Evolutionary conservation across 2,888 invertebrate genomes (phyloP), one percentile per base, ranked within the genome.

Genomic region (Polyommatus iphigenia): DNA sequence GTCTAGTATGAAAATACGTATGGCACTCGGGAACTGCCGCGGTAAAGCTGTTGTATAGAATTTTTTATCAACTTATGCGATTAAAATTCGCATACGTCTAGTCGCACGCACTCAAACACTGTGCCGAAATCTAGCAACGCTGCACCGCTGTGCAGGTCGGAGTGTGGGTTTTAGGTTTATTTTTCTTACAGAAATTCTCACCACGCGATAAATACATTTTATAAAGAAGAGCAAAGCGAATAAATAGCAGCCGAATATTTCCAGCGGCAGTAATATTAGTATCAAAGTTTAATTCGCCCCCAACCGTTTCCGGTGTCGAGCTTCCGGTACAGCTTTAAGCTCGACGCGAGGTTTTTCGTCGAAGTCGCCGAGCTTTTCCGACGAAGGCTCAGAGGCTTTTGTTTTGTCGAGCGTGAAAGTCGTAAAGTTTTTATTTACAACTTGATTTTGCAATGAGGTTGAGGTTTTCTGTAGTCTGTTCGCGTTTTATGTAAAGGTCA

Each of bases 301-400:
- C 46, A 50, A 75, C 75, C 75, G 32, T 75, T 75, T 75, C 75
- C 75, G 75, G 29, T 10, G 75, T 50, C 6, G 75, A 54, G 18
- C 54, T 75, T 75, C 75, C 54, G 75, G 18, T 54, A 1, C 54
- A 75, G 75, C 75, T 54, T 75, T 54, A 54, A 50, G 75, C 46
- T 13, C 4, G 46, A 50, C 62, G 24, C 13, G 62, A 20, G 62
- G 13, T 62, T 62, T 62, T 24, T 59, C 59, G 59, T 59, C 59
- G 20, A 29, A 67, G 13, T 24, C 6, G 13, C 5, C 29, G 67
- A 18, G 67, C 13, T 18, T 67, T 29, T 13, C 29, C 67, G 67
- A 67, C 67, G 29, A 67, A 67, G 29, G 67, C 29, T 67, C 67
- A 15, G 18, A 18, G 29, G 29, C 29, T 13, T 67, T 67, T 15